phyloP scores from a whole-genome alignment of 2,888 invertebrate genomes.

The Camponotus fellah region DNA sequence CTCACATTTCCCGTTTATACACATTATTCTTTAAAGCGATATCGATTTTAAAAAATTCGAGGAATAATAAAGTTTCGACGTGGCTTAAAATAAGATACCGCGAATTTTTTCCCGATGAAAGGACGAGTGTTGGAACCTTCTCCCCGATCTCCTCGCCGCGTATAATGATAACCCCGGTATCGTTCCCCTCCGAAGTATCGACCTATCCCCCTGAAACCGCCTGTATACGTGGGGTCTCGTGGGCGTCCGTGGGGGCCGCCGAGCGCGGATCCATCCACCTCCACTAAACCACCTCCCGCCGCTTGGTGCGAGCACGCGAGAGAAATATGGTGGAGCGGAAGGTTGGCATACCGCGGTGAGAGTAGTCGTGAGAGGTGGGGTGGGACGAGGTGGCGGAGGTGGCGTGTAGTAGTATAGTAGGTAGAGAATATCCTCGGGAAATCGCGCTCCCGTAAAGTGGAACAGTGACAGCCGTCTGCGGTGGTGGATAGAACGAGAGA shows the following conservation, averaged over 20 bases:
- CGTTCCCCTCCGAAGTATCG: conserved; percentile 50
- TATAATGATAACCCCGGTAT: conserved; percentile 26
- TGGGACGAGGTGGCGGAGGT: conserved; percentile 64
- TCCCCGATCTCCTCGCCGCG: background rate
- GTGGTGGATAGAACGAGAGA: conserved; percentile 47
- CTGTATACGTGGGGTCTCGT: conserved; percentile 67
- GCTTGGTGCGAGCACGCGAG: conserved; percentile 70
- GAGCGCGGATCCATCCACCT: conserved; percentile 73
- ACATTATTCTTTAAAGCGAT: background rate
- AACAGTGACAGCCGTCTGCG: conserved; percentile 74
- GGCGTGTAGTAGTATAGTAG: conserved; percentile 70
- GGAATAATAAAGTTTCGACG: background rate
- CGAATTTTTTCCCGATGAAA: background rate
- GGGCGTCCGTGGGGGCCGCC: conserved; percentile 79
- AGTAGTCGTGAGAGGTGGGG: conserved; percentile 41
- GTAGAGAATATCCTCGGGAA: conserved; percentile 77
- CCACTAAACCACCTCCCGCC: conserved; percentile 59
- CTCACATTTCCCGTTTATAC: background rate
- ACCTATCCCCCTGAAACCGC: conserved; percentile 61
- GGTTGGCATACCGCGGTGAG: conserved; percentile 70
- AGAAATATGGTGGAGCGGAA: conserved; percentile 75
- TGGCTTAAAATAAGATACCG: conserved; percentile 1
- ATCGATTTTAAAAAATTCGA: background rate
- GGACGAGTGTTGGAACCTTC: background rate
- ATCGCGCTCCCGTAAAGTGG: conserved; percentile 76